Conservation (phyloP, 2,797 vertebrate species). For the Sandelia bainsii region DNA sequence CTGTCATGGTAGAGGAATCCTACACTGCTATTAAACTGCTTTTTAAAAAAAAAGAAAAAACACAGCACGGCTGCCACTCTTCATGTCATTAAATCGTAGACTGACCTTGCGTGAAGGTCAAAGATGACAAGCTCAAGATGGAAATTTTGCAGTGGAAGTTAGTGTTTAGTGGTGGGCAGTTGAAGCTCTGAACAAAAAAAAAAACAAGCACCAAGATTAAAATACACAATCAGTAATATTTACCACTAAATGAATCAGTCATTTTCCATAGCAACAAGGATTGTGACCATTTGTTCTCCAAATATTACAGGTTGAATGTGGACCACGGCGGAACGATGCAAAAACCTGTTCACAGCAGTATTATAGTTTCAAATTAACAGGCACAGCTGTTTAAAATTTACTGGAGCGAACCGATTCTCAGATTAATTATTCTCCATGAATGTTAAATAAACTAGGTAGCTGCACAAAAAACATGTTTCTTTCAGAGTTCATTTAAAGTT, state of each 20-base stretch:
- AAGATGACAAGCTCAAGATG: slow-evolving; percentile 46
- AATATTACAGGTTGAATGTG: background rate
- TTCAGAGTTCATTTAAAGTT: background rate
- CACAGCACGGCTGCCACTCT: slow-evolving; percentile 45
- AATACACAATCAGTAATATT: background rate
- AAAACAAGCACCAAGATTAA: background rate
- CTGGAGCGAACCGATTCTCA: slow-evolving; percentile 18
- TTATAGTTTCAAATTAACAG: slow-evolving; percentile 35
- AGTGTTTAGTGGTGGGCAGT: slow-evolving; percentile 14
- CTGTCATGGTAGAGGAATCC: slow-evolving; percentile 57
- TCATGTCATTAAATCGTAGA: slow-evolving; percentile 38
- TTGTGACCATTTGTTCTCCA: background rate
- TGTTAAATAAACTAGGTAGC: slow-evolving; percentile 22
- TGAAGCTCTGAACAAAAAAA: background rate
- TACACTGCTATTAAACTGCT: slow-evolving; percentile 34
- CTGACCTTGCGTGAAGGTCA: slow-evolving; percentile 69
- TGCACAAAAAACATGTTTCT: slow-evolving; percentile 16
- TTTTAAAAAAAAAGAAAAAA: slow-evolving; percentile 25
- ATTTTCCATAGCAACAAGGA: slow-evolving; percentile 3
- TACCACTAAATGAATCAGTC: background rate
- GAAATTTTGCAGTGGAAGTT: slow-evolving; percentile 28
- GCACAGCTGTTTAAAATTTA: slow-evolving; percentile 44
- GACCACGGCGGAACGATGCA: slow-evolving; percentile 1
- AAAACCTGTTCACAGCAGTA: slow-evolving; percentile 19
- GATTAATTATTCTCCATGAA: slow-evolving; percentile 38